Evolutionary conservation across 1,140 invertebrate genomes (phyloP), one percentile per base, ranked within the genome.

Genomic region (Drosophila orosa): DNA sequence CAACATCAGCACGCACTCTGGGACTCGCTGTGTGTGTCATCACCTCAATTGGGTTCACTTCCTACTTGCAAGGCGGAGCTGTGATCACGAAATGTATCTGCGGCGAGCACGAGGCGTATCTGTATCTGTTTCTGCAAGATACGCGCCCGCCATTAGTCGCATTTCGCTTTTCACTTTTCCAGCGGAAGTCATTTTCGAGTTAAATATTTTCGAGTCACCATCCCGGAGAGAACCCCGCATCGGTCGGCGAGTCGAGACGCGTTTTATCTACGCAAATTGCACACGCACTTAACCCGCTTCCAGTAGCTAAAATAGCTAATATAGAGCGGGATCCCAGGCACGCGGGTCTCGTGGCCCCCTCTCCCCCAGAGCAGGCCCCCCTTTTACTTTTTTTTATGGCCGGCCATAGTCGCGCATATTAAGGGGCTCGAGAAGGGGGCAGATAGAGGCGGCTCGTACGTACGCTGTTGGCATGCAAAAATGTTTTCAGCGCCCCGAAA

Each of bases 11-110:
- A 62, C 62, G 55, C 67, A 74, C 55, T 78, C 55, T 78, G 56
- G 54, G 67, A 69, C 63, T 54, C 56, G 71, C 48, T 79, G 79
- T 87, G 84, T 86, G 84, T 89, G 84, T 89, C 84, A 89, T 89
- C 84, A 84, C 84, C 84, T 89, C 84, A 89, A 89, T 89, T 89
- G 84, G 84, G 84, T 89, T 89, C 84, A 89, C 84, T 89, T 89
- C 84, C 84, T 89, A 89, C 84, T 89, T 89, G 66, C 69, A 90
- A 87, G 83, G 82, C 60, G 66, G 45, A 42, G 45, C 67, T 61
- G 15, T 40, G 69, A 54, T 48, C 71, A 86, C 65, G 55, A 71
- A 79, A 76, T 74, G 84, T 83, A 87, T 87, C 83, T 87, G 55
- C 62, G 17, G 17, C 47, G 6, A 31, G 17, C 29, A 22, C 33